Evolutionary conservation across 2,113 vertebrate genomes (phyloP), one percentile per base, ranked within the genome.

Genomic region (Muntiacus reevesi): DNA sequence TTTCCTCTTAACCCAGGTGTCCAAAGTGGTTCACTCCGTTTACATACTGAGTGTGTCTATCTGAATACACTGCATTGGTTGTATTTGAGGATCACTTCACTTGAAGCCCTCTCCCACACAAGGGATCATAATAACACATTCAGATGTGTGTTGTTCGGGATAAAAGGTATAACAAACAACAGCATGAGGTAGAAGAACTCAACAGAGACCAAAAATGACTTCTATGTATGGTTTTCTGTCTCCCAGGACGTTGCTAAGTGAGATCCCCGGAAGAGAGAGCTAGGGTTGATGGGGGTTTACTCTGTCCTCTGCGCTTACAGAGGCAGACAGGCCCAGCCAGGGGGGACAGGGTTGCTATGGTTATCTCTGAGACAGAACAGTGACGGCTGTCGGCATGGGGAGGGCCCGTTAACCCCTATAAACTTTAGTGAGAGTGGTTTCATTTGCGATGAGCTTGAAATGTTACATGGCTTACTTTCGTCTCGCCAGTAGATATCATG

Each of bases 391-490:
- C 27, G 54, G 91, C 2, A 17, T 47, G 91, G 87, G 89, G 81
- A 74, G 93, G 76, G 78, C 74, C 96, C 76, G 47, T 96, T 95
- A 88, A 95, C 76, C 96, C 91, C 89, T 91, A 52, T 54, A 79
- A 94, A 96, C 97, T 76, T 89, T 54, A 17, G 85, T 52, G 59
- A 74, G 94, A 88, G 59, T 43, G 23, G 52, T 71, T 79, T 81
- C 89, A 40, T 97, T 96, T 97, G 97, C 91, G 96, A 59, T 1
- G 62, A 87, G 89, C 91, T 92, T 7, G 88, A 91, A 95, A 92
- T 52, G 47, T 91, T 76, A 47, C 76, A 76, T 16, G 8, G 43
- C 96, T 94, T 92, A 82, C 85, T 95, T 94, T 55, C 2, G 0
- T 87, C 87, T 79, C 45, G 10, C 93, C 76, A 54, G 64, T 93